These are phyloP conservation scores for Phoronis australis DNA, from an alignment of 2,888 invertebrate species.

Conservation along the genomic window DNA sequence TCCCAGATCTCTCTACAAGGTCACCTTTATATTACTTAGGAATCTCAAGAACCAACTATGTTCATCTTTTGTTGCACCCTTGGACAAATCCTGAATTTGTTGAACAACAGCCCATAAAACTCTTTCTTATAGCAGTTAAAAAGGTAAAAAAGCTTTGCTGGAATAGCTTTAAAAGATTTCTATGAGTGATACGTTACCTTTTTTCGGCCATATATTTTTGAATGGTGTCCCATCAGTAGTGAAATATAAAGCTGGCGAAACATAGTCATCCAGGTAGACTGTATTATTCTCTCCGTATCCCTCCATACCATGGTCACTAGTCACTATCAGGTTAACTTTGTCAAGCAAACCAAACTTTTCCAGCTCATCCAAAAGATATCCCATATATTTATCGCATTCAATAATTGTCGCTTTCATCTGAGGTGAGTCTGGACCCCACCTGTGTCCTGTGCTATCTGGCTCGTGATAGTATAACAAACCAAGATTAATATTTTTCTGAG, in stretches of 20 bases:
- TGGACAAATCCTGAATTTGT: too few species aligned
- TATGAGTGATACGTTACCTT: conserved; percentile 24
- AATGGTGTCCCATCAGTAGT: conserved; percentile 59
- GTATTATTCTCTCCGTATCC: conserved; percentile 49
- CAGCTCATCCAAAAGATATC: conserved; percentile 59
- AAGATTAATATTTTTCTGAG: conserved; percentile 61
- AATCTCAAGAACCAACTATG: too few species aligned
- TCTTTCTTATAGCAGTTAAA: too few species aligned
- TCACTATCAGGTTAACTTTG: conserved; percentile 63
- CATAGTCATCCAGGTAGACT: conserved; percentile 29
- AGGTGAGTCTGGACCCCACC: conserved; percentile 54
- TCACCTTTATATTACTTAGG: too few species aligned
- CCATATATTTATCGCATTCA: conserved; percentile 47
- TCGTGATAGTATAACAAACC: conserved; percentile 67
- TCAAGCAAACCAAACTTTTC: conserved; percentile 55
- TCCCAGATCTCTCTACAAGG: too few species aligned
- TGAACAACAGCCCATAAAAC: too few species aligned
- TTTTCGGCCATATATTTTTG: conserved; percentile 60
- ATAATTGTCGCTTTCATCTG: conserved; percentile 57
- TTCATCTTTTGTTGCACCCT: too few species aligned
- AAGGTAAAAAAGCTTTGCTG: too few species aligned
- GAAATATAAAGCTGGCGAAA: conserved; percentile 20
- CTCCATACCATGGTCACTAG: conserved; percentile 72
- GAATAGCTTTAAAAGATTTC: too few species aligned
- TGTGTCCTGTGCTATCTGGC: conserved; percentile 64